phyloP scores from a whole-genome alignment of 1,140 invertebrate genomes.

The Drosophila ambigua region DNA sequence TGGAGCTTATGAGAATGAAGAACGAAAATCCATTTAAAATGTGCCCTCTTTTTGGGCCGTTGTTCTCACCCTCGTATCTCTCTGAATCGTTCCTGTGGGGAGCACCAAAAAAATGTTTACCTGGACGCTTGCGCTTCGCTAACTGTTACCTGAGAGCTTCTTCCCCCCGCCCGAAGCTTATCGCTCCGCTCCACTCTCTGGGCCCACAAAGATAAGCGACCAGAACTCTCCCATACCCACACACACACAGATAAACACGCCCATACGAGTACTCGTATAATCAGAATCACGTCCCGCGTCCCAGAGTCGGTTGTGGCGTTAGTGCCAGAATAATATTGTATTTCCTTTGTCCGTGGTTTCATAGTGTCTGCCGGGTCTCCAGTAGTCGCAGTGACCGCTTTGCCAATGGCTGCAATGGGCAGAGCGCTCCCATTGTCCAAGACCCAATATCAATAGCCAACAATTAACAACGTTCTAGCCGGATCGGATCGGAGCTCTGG shows the following conservation, averaged over 20 bases:
- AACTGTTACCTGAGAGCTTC: constrained; percentile 57
- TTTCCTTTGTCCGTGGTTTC: constrained; percentile 30
- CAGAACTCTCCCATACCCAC: constrained; percentile 16
- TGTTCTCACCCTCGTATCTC: neutral
- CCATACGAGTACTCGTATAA: constrained; percentile 5
- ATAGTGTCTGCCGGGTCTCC: constrained; percentile 4
- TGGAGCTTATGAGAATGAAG: no score
- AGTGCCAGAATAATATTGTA: constrained; percentile 9
- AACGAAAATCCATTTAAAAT: neutral
- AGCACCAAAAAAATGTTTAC: constrained; percentile 50
- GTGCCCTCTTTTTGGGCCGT: no score
- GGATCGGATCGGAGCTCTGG: no score
- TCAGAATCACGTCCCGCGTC: neutral
- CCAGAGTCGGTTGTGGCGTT: neutral
- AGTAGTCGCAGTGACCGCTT: constrained; percentile 29
- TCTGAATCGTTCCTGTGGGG: constrained; percentile 36
- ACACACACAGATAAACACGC: constrained; percentile 19
- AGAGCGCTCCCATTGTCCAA: no score
- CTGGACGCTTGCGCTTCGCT: constrained; percentile 41
- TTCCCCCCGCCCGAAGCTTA: constrained; percentile 42
- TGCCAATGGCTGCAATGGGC: constrained; percentile 15
- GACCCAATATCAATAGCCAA: no score
- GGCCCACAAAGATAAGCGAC: constrained; percentile 28
- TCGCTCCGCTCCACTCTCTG: constrained; percentile 39
- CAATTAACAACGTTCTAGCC: no score